A percentile compares a stretch with the other conserved stretches of the same genome.
Evolutionary conservation across 23 tunicate genomes (phyloP).

Genomic region (Halocynthia roretzi): DNA sequence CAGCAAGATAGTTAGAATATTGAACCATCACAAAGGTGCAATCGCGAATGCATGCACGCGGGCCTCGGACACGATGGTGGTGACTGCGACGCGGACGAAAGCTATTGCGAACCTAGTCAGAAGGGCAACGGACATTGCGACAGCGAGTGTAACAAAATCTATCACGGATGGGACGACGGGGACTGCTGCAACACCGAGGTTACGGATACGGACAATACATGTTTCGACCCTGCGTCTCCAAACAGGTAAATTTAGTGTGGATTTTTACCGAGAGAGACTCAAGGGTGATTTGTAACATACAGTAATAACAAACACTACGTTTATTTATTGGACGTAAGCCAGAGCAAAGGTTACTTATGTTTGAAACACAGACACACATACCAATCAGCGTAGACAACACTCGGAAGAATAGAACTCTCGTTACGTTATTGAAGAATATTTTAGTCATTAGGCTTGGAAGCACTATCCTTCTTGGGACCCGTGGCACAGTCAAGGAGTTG

Average conservation of each 20-base stretch:
- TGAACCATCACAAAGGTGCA: not conserved
- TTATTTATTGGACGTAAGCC: no score
- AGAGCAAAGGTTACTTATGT: no score
- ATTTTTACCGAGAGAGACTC: not conserved
- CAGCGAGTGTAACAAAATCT: constrained; percentile 9
- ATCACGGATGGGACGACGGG: constrained; percentile 13
- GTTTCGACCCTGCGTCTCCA: constrained; percentile 7
- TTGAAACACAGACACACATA: no score
- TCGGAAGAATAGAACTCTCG: no score
- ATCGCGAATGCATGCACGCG: constrained; percentile 12
- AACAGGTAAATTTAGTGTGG: not conserved
- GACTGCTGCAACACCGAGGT: not conserved
- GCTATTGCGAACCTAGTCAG: not conserved
- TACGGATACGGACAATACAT: not conserved
- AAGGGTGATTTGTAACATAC: no score
- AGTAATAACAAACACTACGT: no score
- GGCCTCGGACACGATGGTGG: constrained; percentile 13
- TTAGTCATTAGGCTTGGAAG: no score
- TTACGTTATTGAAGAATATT: no score
- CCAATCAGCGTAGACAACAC: no score
- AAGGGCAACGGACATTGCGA: constrained; percentile 17
- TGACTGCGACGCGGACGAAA: constrained; percentile 6
- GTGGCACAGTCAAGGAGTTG: no score
- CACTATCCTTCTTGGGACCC: no score
- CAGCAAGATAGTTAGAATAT: no score